Percentiles rank a stretch among this genome's conserved stretches.
phyloP scores from a whole-genome alignment of 2,113 vertebrate genomes.

The Hystrix cristata region DNA sequence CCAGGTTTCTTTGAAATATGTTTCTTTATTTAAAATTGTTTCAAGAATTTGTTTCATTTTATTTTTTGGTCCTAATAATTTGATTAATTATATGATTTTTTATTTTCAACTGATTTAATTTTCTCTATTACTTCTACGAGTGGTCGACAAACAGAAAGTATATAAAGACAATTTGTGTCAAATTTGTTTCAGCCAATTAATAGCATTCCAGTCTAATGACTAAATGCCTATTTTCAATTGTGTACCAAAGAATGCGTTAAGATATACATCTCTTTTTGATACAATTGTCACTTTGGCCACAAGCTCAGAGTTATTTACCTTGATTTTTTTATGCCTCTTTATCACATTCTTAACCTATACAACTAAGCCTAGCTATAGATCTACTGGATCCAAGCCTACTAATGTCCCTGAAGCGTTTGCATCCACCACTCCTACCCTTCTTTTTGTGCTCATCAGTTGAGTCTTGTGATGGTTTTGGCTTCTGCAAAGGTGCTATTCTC shows the following conservation, averaged over 20 bases:
- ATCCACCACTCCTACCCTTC: background rate
- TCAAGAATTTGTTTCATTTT: background rate
- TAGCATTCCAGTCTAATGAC: background rate
- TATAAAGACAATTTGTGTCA: background rate
- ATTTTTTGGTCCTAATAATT: background rate
- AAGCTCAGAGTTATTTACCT: background rate
- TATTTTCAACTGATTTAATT: background rate
- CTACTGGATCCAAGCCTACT: background rate
- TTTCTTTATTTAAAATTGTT: background rate
- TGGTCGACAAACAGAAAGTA: background rate
- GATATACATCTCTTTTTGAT: background rate
- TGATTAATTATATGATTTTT: conserved; percentile 3
- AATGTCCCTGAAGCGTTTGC: background rate
- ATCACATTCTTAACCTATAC: background rate
- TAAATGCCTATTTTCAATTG: background rate
- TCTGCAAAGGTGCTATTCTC: background rate
- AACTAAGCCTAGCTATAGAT: background rate
- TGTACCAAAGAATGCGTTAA: background rate
- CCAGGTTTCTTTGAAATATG: background rate
- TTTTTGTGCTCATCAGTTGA: background rate
- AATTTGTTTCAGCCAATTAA: background rate
- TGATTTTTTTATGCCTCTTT: background rate
- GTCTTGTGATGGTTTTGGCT: background rate
- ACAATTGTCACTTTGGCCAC: background rate
- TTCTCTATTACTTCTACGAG: background rate